Evolutionary conservation across 2,113 vertebrate genomes (phyloP).

Genomic region (Merops nubicus): DNA sequence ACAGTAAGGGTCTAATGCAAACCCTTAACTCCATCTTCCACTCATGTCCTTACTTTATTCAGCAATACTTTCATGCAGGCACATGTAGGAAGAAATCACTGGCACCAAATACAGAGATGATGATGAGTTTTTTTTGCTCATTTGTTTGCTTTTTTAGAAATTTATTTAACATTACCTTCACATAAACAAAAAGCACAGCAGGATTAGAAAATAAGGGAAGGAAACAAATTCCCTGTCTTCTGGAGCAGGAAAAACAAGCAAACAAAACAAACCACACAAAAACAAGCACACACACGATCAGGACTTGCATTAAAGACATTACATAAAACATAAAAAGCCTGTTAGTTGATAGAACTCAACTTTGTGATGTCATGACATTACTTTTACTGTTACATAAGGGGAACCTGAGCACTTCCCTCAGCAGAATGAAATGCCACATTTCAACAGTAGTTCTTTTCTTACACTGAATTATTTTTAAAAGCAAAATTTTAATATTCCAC

Average conservation of each 20-base stretch:
- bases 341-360: background rate
- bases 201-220: background rate
- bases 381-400: background rate
- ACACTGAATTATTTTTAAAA: background rate
- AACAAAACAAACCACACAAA: background rate
- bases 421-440: background rate
- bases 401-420: background rate
- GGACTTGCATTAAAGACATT: background rate
- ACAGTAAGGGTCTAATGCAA: background rate
- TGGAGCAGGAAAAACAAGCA: background rate
- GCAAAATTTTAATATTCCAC: background rate
- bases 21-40: background rate
- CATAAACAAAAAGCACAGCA: background rate
- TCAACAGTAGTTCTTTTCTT: background rate
- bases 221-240: background rate
- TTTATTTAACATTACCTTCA: background rate
- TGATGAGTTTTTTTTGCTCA: fast-evolving
- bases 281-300: no score
- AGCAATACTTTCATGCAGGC: background rate
- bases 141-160: background rate
- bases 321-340: background rate
- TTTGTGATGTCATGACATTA: background rate
- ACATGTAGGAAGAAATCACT: background rate
- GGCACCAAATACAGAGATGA: background rate
- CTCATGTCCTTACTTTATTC: background rate